Base-by-base conservation (phyloP, 2,113 vertebrate genomes). In the Ameiurus melas region DNA sequence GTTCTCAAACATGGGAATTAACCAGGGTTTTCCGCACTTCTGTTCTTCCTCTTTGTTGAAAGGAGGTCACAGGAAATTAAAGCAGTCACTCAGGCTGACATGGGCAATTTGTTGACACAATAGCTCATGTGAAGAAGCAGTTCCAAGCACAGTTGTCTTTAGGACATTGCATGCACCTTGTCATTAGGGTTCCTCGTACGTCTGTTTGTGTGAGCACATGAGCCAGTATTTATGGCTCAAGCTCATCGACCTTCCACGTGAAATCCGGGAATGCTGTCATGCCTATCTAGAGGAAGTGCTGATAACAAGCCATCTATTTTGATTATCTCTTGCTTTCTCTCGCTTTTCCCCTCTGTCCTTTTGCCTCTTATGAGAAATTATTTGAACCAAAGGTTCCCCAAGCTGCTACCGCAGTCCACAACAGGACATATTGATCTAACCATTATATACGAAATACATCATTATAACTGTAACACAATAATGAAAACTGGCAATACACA, bases 71-170 rank as follows among this genome's bases (percentile, higher is more conserved):
- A 89, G 89, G 53, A 91, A 94, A 95, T 93, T 86, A 93, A 94
- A 93, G 91, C 92, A 70, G 90, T 90, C 88, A 85, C 79, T 89
- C 88, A 57, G 85, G 9, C 2, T 73, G 78, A 62, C 2, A 80
- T 47, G 68, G 90, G 89, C 62, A 55, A 92, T 88, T 90, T 94
- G 90, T 94, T 95, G 92, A 94, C 91, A 92, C 92, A 94, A 90
- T 86, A 89, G 91, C 89, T 90, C 87, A 90, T 91, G 85, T 85
- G 55, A 92, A 94, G 91, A 90, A 91, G 33, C 77, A 89, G 92
- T 92, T 93, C 92, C 92, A 94, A 93, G 91, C 92, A 92, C 70
- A 90, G 90, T 79, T 39, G 30, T 30, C 33, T 83, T 68, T 64
- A 71, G 51, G 88, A 90, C 78, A 85, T 92, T 93, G 92, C 93